Conservation (phyloP, 2,113 vertebrate genomes). For the Pedetes capensis region DNA sequence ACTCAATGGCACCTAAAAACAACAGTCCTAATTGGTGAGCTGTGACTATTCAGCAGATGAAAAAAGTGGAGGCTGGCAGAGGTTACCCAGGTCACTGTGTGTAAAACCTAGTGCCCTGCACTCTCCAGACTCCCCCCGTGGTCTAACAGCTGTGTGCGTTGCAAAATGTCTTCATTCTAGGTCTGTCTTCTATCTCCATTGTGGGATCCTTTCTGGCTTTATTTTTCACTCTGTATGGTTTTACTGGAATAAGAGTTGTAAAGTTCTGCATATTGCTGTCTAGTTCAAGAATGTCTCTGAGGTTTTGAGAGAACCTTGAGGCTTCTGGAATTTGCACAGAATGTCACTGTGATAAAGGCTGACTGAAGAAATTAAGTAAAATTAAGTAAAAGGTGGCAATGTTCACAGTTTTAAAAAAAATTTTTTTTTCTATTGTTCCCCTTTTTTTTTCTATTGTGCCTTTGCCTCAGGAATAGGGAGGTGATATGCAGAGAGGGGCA, state of each 20-base stretch:
- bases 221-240: neutral
- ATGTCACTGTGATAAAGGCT: neutral
- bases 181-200: conserved; percentile 30
- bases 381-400: neutral
- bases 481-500: neutral
- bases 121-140: neutral
- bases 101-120: neutral
- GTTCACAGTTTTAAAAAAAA: neutral
- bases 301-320: neutral
- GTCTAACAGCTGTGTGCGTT: neutral
- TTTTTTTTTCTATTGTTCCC: neutral
- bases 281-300: neutral
- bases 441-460: neutral
- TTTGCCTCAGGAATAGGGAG: neutral
- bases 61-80: neutral
- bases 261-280: neutral
- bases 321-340: neutral
- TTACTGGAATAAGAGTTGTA: neutral
- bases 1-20: too few species aligned
- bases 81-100: neutral
- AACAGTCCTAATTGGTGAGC: neutral
- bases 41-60: neutral
- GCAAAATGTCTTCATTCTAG: neutral
- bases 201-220: conserved; percentile 40
- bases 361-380: conserved; percentile 25